These are phyloP conservation scores for Tauraco hartlaubi DNA, from an alignment of 2,797 vertebrate genomes.

Conservation along the genomic window DNA sequence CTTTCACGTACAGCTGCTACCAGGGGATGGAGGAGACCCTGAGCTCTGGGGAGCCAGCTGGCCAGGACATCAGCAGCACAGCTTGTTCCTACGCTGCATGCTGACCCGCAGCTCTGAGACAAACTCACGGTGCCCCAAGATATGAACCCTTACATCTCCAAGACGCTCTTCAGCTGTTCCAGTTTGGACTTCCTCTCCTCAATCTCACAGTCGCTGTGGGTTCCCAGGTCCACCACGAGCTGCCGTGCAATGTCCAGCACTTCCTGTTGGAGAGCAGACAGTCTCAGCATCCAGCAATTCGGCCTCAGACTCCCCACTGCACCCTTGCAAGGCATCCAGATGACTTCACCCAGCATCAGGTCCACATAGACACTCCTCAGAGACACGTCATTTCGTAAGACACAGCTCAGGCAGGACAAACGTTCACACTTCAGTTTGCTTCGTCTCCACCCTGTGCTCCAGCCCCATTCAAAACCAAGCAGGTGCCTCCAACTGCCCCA, in stretches of 20 bases:
- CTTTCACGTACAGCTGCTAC: not conserved
- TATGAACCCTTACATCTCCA: conserved; percentile 92
- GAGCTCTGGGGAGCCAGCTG: not conserved
- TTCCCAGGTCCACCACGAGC: conserved; percentile 90
- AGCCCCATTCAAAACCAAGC: not conserved
- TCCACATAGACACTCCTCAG: not conserved
- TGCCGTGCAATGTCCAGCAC: conserved; percentile 96
- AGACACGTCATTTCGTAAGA: not conserved
- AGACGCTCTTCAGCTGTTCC: conserved; percentile 96
- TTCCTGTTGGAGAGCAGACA: conserved; percentile 83
- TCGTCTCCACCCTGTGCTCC: not conserved
- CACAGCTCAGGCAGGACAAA: not conserved
- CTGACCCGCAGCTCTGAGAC: not conserved
- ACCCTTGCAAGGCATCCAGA: not conserved
- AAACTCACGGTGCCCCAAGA: not conserved
- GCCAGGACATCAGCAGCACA: not conserved
- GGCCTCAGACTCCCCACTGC: not conserved
- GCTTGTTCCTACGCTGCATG: not conserved
- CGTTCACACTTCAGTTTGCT: not conserved
- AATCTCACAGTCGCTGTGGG: conserved; percentile 90
- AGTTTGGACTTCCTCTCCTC: conserved; percentile 96
- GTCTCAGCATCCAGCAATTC: not conserved
- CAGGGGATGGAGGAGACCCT: not conserved
- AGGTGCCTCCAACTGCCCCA: not conserved
- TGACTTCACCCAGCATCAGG: not conserved